Evolutionary conservation across 2,888 invertebrate genomes (phyloP), one percentile per base, ranked within the genome.

Genomic region (Blera fallax): DNA sequence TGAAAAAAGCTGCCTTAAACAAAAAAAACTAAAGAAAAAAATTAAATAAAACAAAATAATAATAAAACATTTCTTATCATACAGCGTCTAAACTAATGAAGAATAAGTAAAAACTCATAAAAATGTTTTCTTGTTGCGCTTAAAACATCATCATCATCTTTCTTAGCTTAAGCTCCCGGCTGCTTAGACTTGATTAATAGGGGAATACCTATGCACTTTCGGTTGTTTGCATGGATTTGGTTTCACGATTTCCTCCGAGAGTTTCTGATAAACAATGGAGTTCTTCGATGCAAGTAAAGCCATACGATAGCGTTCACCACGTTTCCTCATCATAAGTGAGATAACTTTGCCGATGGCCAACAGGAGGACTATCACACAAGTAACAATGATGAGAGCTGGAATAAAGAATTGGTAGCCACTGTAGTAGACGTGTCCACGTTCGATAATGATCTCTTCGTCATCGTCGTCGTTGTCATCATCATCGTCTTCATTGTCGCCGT

Each of bases 221-320:
- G 96, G 95, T 89, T 91, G 95, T 94, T 89, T 94, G 93, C 88
- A 87, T 67, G 90, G 89, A 65, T 87, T 87, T 3, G 95, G 94
- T 58, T 95, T 95, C 10, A 94, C 93, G 87, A 96, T 94, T 88
- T 96, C 96, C 91, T 96, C 96, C 10, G 96, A 95, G 70, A 96
- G 92, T 87, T 96, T 96, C 89, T 95, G 95, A 92, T 96, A 96
- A 18, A 96, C 95, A 80, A 96, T 93, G 34, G 92, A 91, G 85
- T 93, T 92, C 88, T 92, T 92, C 77, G 89, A 89, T 72, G 92
- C 92, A 82, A 92, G 74, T 40, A 92, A 87, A 8, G 92, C 92
- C 91, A 92, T 92, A 69, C 91, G 91, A 83, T 92, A 92, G 87
- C 94, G 93, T 87, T 92, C 92, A 34, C 92, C 92, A 54, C 92